Evolutionary conservation across 2,113 vertebrate species (phyloP).

Genomic region (Narcine bancroftii): DNA sequence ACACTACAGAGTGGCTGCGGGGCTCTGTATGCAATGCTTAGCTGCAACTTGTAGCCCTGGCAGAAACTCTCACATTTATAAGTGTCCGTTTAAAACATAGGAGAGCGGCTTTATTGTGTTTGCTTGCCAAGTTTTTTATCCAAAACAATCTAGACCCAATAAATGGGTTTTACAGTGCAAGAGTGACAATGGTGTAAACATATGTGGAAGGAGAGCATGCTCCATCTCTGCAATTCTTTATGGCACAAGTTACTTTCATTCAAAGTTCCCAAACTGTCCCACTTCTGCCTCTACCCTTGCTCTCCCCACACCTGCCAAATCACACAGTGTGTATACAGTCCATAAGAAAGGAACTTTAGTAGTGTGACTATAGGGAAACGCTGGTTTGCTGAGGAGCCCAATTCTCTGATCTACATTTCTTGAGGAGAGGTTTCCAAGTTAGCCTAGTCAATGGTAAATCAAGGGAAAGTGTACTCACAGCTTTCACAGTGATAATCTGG

Average conservation of each 20-base stretch:
- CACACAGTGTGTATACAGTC: not conserved
- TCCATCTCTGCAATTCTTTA: not conserved
- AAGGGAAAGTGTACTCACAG: constrained; percentile 67
- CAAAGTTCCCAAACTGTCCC: not conserved
- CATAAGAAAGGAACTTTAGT: not conserved
- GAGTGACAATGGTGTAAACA: not conserved
- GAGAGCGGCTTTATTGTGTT: not conserved
- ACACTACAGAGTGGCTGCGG: not conserved
- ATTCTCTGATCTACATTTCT: not conserved
- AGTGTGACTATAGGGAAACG: not conserved
- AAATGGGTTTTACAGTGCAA: not conserved
- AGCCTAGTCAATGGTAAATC: not conserved
- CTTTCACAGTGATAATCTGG: constrained; percentile 95
- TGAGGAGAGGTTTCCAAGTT: not conserved
- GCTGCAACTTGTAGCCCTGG: not conserved
- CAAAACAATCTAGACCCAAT: not conserved
- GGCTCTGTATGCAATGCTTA: not conserved
- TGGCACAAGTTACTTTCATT: not conserved
- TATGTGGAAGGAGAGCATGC: not conserved
- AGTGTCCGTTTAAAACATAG: not conserved
- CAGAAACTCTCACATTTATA: not conserved
- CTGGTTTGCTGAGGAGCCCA: not conserved
- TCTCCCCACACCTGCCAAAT: not conserved
- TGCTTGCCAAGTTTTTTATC: too few species aligned
- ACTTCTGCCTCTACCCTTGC: not conserved